Conservation (phyloP, 2,888 invertebrate genomes). For the Volucella inanis region DNA sequence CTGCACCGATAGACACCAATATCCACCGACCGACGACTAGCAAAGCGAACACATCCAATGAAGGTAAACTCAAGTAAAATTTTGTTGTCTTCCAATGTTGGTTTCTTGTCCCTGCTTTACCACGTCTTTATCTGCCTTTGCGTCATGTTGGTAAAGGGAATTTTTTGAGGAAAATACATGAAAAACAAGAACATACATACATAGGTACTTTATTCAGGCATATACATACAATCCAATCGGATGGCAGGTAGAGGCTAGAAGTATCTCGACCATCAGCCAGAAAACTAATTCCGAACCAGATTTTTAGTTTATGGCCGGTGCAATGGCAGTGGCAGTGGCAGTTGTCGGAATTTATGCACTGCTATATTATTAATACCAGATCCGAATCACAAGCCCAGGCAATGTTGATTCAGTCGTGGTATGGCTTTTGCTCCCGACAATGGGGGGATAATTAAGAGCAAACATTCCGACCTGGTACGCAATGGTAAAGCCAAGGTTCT, state of each 20-base stretch:
- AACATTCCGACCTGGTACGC: conserved; percentile 60
- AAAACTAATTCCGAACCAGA: conserved; percentile 62
- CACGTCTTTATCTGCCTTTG: conserved; percentile 17
- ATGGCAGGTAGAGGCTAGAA: conserved; percentile 51
- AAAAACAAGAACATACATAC: conserved; percentile 15
- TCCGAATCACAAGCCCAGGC: conserved; percentile 57
- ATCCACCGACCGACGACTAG: conserved; percentile 57
- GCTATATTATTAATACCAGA: conserved; percentile 74
- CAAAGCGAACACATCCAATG: conserved; percentile 34
- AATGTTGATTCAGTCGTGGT: conserved; percentile 35
- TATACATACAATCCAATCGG: conserved; percentile 52
- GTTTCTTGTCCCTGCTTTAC: conserved; percentile 22
- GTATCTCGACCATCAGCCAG: conserved; percentile 46
- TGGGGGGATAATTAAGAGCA: conserved; percentile 75
- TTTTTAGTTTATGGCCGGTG: conserved; percentile 35
- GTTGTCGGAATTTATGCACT: conserved; percentile 73
- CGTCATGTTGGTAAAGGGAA: conserved; percentile 50
- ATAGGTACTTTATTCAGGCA: conserved; percentile 45
- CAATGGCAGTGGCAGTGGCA: conserved; percentile 35
- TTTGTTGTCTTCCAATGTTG: conserved; percentile 63
- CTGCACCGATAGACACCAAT: conserved; percentile 41
- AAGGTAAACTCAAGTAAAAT: conserved; percentile 65
- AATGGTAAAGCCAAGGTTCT: conserved; percentile 42
- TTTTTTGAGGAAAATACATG: conserved; percentile 59
- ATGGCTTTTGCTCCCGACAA: conserved; percentile 71